A percentile compares a stretch with the other conserved stretches of the same genome.
These are phyloP conservation scores for Mastomys natalensis DNA, from an alignment of 2,113 vertebrate species.

Conservation along the genomic window DNA sequence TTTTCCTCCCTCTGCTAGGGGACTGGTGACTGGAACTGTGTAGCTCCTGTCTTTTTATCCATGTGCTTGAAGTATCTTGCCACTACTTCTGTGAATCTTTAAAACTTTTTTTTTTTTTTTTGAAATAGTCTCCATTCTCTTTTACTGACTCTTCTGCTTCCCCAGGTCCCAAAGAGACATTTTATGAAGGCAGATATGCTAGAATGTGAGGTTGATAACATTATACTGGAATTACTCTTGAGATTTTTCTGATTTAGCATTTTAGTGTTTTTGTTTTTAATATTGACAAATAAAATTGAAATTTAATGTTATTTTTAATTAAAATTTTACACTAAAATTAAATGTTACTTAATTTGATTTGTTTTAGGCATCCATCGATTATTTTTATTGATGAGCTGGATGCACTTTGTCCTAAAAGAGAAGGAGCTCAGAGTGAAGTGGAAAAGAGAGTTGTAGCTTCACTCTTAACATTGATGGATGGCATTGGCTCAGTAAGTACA, in stretches of 20 bases:
- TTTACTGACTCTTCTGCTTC: not conserved
- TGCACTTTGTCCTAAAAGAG: constrained; percentile 95
- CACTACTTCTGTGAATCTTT: not conserved
- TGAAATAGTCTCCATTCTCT: not conserved
- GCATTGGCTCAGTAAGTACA: constrained; percentile 94
- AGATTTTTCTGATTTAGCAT: constrained; percentile 31
- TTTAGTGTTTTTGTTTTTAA: constrained; percentile 32
- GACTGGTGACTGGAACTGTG: not conserved
- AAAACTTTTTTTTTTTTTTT: not conserved
- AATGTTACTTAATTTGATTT: not conserved
- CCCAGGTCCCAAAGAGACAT: not conserved
- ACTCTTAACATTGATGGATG: constrained; percentile 97
- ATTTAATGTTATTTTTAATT: not conserved
- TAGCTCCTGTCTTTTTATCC: not conserved
- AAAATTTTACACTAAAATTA: constrained; percentile 38
- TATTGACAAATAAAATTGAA: constrained; percentile 34
- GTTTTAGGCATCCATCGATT: constrained; percentile 91
- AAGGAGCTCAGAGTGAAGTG: constrained; percentile 96
- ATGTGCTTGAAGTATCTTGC: not conserved
- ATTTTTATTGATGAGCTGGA: constrained; percentile 99
- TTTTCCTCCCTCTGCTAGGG: not conserved
- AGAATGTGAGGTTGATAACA: not conserved
- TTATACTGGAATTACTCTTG: not conserved
- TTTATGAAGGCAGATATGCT: not conserved
- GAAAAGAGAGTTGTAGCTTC: constrained; percentile 97